Evolutionary conservation across 2,113 vertebrate genomes (phyloP).

Genomic region (Halichoeres trimaculatus): DNA sequence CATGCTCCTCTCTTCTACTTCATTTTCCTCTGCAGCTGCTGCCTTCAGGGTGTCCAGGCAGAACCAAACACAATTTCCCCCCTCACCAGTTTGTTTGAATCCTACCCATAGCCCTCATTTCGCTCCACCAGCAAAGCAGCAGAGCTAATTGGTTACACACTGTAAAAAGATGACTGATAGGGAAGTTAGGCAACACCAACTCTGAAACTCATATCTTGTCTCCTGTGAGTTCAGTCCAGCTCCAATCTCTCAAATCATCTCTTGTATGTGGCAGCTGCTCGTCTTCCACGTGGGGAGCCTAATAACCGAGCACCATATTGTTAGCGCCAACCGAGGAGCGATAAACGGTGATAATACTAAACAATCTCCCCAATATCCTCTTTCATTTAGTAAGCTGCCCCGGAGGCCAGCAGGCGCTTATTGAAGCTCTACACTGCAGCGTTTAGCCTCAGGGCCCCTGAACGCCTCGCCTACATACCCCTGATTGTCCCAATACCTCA

Average conservation of each 20-base stretch:
- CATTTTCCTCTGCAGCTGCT: constrained; percentile 12
- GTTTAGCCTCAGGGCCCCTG: constrained; percentile 34
- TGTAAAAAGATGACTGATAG: constrained; percentile 4
- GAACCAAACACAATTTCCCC: constrained; percentile 8
- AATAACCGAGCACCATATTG: constrained; percentile 41
- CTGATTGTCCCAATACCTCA: constrained; percentile 49
- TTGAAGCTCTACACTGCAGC: constrained; percentile 29
- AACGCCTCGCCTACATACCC: constrained; percentile 15
- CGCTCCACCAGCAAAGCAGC: constrained; percentile 17
- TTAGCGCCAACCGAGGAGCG: constrained; percentile 25
- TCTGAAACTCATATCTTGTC: neutral
- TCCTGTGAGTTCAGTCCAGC: neutral
- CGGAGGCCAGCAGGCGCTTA: constrained; percentile 45
- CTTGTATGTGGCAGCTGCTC: constrained; percentile 55
- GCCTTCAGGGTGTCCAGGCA: constrained; percentile 54
- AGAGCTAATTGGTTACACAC: constrained; percentile 33
- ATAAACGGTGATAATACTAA: constrained; percentile 53
- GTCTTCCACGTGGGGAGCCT: constrained; percentile 46
- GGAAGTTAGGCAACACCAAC: neutral
- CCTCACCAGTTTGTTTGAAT: constrained; percentile 38
- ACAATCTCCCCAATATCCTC: constrained; percentile 66
- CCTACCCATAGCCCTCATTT: constrained; percentile 24
- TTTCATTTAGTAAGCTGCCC: constrained; percentile 64
- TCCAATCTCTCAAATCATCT: constrained; percentile 35
- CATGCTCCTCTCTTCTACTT: constrained; percentile 18